Base-by-base conservation (phyloP, 2,888 invertebrate genomes). In the Synanthedon formicaeformis region DNA sequence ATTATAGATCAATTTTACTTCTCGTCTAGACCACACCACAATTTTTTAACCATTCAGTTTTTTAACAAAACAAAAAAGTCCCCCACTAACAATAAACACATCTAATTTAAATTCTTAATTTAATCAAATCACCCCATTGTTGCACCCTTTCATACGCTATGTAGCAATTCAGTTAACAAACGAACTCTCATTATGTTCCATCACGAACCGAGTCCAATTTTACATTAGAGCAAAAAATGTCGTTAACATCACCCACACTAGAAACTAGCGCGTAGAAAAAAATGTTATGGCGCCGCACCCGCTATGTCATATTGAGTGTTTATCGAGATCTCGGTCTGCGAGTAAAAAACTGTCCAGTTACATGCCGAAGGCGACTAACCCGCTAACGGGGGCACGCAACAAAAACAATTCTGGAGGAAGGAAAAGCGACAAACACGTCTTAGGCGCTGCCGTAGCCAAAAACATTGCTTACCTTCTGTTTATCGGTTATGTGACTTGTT, bases 281-380 rank as follows among this genome's bases (percentile, higher is more conserved):
- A 61, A 55, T 51, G 51, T 60, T 58, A 60, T 61, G 64, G 68
- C 73, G 69, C 69, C 34, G 55, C 60, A 59, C 60, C 68, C 65
- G 67, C 64, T 62, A 66, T 66, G 63, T 72, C 62, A 67, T 67
- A 71, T 68, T 55, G 58, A 71, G 65, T 67, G 62, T 64, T 67
- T 62, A 67, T 71, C 60, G 67, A 71, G 66, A 67, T 64, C 62
- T 68, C 58, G 49, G 11, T 16, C 14, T 14, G 49, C 50, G 51
- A 56, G 61, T 60, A 81, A 83, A 81, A 82, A 81, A 76, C 58
- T 61, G 69, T 76, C 71, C 81, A 76, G 82, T 81, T 81, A 81
- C 68, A 72, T 68, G 77, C 67, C 73, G 68, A 64, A 71, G 82
- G 70, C 81, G 78, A 76, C 73, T 78, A 77, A 79, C 78, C 71